These are phyloP conservation scores for Enteromius afrohamiltoni DNA, from an alignment of 2,797 vertebrate species.

Conservation along the genomic window DNA sequence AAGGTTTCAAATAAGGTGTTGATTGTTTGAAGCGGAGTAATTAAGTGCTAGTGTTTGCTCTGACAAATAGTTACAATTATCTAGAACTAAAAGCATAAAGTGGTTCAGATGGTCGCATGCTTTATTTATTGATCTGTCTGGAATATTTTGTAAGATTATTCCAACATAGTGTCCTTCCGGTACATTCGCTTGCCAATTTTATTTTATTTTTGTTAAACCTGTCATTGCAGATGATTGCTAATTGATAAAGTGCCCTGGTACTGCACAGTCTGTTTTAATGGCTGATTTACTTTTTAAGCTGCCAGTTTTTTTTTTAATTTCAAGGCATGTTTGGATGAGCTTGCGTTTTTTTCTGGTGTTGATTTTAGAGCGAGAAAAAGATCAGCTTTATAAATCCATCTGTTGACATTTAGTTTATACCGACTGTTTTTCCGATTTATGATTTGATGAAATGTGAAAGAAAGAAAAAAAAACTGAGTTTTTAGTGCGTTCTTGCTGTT, in stretches of 20 bases:
- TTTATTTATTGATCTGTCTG: constrained; percentile 27
- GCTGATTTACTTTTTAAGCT: constrained; percentile 4
- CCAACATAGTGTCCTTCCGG: background rate
- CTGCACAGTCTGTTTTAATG: constrained; percentile 50
- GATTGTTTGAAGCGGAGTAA: background rate
- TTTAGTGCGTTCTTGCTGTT: background rate
- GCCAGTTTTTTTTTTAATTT: constrained; percentile 5
- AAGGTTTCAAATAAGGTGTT: constrained; percentile 22
- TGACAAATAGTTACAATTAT: background rate
- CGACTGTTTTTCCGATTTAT: background rate
- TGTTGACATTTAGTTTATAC: constrained; percentile 24
- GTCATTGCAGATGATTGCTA: background rate
- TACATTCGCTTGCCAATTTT: background rate
- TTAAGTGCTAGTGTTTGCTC: background rate
- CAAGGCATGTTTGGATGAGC: constrained; percentile 2
- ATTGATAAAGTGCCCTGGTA: constrained; percentile 28
- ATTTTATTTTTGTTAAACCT: too few species aligned
- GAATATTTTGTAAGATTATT: constrained; percentile 13
- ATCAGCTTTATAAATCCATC: constrained; percentile 46
- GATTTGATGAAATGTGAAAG: constrained; percentile 13
- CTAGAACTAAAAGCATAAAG: constrained; percentile 26
- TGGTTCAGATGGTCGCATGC: background rate
- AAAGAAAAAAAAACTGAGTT: background rate
- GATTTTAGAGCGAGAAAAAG: constrained; percentile 28
- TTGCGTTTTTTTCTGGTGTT: background rate